phyloP scores from a whole-genome alignment of 2,113 vertebrate species.

The Prinia subflava region DNA sequence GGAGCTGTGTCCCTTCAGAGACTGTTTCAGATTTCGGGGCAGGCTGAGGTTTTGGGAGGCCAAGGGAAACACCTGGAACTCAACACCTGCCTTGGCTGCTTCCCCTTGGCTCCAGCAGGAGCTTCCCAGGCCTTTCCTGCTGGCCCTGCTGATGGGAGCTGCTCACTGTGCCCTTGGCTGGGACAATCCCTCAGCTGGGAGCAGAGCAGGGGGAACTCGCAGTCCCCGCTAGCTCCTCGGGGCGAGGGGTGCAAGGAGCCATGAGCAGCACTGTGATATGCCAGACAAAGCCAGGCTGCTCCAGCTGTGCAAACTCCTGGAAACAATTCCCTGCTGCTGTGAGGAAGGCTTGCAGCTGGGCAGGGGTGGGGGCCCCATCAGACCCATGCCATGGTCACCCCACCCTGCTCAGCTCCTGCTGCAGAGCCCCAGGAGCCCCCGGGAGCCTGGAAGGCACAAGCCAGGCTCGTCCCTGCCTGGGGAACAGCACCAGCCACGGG shows the following conservation, averaged over 20 bases:
- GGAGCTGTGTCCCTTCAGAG: background rate
- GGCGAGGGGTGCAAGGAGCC: background rate
- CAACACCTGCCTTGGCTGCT: background rate
- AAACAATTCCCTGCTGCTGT: background rate
- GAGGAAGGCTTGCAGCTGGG: background rate
- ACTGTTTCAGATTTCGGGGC: background rate
- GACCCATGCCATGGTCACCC: background rate
- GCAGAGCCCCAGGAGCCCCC: background rate
- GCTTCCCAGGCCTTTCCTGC: background rate
- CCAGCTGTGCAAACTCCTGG: background rate
- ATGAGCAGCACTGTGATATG: slow-evolving; percentile 13
- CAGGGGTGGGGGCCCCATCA: background rate
- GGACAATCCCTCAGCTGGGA: background rate
- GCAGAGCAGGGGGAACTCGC: background rate
- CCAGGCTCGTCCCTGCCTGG: background rate
- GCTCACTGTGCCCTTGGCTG: slow-evolving; percentile 54
- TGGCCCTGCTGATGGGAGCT: background rate
- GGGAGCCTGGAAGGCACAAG: background rate
- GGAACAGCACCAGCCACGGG: slow-evolving; percentile 2
- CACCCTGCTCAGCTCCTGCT: background rate
- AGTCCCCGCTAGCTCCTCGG: background rate
- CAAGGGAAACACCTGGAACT: background rate
- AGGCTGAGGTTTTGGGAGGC: background rate
- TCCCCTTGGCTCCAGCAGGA: background rate
- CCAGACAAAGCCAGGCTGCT: background rate